These are phyloP conservation scores for Falco novaeseelandiae DNA, from an alignment of 2,797 vertebrate genomes.

Conservation along the genomic window DNA sequence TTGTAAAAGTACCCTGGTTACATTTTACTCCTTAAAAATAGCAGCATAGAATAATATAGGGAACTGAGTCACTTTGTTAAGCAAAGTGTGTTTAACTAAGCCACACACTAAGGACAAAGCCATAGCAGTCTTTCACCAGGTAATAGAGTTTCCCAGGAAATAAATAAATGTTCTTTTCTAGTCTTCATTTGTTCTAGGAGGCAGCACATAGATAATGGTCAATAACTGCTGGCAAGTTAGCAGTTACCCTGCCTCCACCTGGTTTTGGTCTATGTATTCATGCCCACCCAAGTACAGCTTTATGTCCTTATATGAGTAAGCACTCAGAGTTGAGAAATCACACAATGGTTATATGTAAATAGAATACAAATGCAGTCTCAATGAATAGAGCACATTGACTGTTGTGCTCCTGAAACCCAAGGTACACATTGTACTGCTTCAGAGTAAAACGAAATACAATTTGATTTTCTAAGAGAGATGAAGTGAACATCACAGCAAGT, in stretches of 20 bases:
- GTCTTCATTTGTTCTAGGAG: neutral
- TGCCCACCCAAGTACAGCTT: neutral
- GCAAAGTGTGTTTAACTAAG: neutral
- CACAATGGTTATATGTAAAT: neutral
- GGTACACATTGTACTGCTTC: neutral
- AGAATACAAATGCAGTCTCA: neutral
- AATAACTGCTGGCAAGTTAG: neutral
- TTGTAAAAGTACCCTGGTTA: neutral
- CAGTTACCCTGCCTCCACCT: neutral
- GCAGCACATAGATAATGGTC: neutral
- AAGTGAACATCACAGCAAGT: constrained; percentile 44
- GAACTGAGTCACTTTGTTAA: neutral
- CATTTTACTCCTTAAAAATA: neutral
- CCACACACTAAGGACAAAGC: neutral
- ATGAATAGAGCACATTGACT: neutral
- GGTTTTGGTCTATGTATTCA: neutral
- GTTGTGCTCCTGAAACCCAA: neutral
- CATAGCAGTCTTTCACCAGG: neutral
- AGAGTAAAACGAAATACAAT: neutral
- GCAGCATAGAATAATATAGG: neutral
- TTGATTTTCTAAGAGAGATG: neutral
- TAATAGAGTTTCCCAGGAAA: neutral
- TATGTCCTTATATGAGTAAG: neutral
- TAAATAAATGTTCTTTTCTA: neutral
- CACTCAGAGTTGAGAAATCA: neutral